Evolutionary conservation across 1,140 invertebrate species (phyloP), one percentile per base, ranked within the genome.

Genomic region (Cydia amplana): DNA sequence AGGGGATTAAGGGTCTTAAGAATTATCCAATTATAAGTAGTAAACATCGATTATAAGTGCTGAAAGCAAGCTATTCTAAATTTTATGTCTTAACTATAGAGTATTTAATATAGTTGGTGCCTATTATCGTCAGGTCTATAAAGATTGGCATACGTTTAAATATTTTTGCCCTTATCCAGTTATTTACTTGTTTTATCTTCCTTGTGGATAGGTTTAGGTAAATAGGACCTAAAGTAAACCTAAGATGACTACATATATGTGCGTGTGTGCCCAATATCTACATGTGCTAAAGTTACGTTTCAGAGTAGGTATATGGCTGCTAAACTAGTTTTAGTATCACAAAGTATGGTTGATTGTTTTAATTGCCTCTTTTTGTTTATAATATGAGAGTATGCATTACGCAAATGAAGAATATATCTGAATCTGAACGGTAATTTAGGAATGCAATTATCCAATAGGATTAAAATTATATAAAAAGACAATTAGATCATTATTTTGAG

Each of bases 111-210:
- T 20, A 20, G 18, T 51, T 20, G 55, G 6, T 23, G 1, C 7
- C 2, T 60, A 10, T 70, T 70, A 67, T 67, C 64, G 14, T 32
- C 4, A 9, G 32, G 5, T 18, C 32, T 36, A 70, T 70, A 70
- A 70, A 70, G 32, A 18, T 70, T 70, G 32, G 7, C 65, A 70
- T 14, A 28, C 20, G 20, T 32, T 65, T 32, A 65, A 28, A 20
- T 12, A 32, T 18, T 36, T 70, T 16, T 18, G n/a, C 18, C 16
- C n/a, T 40, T 70, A 18, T 70, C 4, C 4, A n/a, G 64, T 12
- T 32, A 1, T 67, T 36, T n/a, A 32, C 6, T 36, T 40, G 65
- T 40, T 32, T 40, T 40, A 1, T 40, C 32, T 36, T n/a, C 16
- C 14, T 18, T 0, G 65, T 18, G 28, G 20, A 14, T 65, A 65